phyloP scores from a whole-genome alignment of 2,888 invertebrate species.

The Eupithecia dodoneata region DNA sequence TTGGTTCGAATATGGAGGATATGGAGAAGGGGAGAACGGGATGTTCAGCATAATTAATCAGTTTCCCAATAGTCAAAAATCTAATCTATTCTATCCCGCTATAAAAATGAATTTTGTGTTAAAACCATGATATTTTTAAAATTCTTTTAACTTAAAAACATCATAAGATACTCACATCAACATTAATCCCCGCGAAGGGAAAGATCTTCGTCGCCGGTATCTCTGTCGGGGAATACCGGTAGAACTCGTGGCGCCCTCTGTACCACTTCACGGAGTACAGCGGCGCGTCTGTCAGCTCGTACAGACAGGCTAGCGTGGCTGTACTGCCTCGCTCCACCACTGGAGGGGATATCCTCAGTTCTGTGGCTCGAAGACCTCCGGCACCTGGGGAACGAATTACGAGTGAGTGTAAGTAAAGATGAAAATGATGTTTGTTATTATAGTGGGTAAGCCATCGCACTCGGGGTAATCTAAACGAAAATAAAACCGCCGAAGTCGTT shows the following conservation, averaged over 20 bases:
- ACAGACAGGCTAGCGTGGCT: constrained; percentile 84
- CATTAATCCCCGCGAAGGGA: constrained; percentile 86
- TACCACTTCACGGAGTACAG: constrained; percentile 89
- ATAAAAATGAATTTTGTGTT: no score
- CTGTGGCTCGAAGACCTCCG: constrained; percentile 81
- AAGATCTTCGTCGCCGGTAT: constrained; percentile 87
- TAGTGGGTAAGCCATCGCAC: no score
- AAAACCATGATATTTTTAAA: no score
- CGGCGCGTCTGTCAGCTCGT: constrained; percentile 87
- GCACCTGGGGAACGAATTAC: constrained; percentile 58
- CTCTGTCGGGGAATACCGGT: constrained; percentile 86
- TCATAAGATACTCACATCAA: constrained; percentile 83
- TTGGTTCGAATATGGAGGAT: no score
- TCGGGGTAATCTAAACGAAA: no score
- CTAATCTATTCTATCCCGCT: no score
- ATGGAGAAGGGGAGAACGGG: no score
- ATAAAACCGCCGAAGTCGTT: no score
- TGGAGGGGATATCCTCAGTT: constrained; percentile 84
- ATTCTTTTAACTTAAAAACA: neutral
- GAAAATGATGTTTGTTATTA: no score
- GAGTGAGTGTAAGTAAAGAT: neutral
- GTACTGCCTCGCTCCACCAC: constrained; percentile 86
- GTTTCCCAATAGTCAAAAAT: no score
- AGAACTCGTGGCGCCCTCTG: constrained; percentile 87
- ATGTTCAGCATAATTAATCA: no score